Conservation (phyloP, 2,888 invertebrate genomes). For the Miltochrista miniata region DNA sequence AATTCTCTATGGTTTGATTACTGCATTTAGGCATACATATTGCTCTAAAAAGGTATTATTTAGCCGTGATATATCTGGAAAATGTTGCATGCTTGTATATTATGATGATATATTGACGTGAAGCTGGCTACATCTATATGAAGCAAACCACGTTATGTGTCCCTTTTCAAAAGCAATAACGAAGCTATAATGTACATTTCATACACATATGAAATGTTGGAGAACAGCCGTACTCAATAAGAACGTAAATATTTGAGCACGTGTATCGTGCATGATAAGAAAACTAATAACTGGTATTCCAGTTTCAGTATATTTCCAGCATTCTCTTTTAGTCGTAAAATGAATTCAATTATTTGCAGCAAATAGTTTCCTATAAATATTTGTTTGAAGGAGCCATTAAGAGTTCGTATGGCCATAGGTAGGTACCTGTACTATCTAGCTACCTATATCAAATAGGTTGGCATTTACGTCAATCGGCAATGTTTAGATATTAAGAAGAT, state of each 20-base stretch:
- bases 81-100: too few relatives aligned
- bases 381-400: slow-evolving; percentile 2
- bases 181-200: slow-evolving; percentile 15
- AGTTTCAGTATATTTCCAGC: slow-evolving; percentile 3
- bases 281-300: slow-evolving; percentile 30
- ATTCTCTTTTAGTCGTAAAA: slow-evolving; percentile 24
- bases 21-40: too few relatives aligned
- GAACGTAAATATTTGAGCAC: slow-evolving; percentile 42
- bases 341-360: slow-evolving; percentile 15
- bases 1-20: too few relatives aligned
- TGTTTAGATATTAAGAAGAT: slow-evolving; percentile 20
- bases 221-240: slow-evolving; percentile 17
- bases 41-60: too few relatives aligned
- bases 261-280: slow-evolving; percentile 41
- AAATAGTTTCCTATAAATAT: not conserved
- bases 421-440: not conserved
- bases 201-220: slow-evolving; percentile 33
- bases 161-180: too few relatives aligned
- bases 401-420: not conserved
- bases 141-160: too few relatives aligned
- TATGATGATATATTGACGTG: too few relatives aligned
- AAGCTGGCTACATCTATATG: too few relatives aligned
- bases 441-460: not conserved
- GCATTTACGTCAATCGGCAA: slow-evolving; percentile 26
- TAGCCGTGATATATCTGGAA: too few relatives aligned